These are phyloP conservation scores for Latrodectus elegans DNA, from an alignment of 2,888 invertebrate species.

Conservation along the genomic window DNA sequence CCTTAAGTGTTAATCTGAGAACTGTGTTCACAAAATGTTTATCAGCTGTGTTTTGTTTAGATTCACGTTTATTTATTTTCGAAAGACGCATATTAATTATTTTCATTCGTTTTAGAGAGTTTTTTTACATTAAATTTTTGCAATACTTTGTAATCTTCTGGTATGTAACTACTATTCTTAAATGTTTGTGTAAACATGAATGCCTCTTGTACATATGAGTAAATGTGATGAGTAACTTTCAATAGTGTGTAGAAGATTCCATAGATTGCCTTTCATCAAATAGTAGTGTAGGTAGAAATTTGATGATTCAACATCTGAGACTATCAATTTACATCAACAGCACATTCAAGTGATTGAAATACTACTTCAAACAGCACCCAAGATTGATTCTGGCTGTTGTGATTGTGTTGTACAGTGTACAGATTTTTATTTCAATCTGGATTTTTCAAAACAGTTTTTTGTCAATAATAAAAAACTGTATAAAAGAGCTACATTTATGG, in stretches of 20 bases:
- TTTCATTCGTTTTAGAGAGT: too few relatives aligned
- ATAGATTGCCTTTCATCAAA: slow-evolving; percentile 69
- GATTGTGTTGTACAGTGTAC: slow-evolving; percentile 70
- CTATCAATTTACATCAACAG: slow-evolving; percentile 64
- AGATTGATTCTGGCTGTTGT: slow-evolving; percentile 67
- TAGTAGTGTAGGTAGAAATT: slow-evolving; percentile 66
- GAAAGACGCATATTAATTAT: too few relatives aligned
- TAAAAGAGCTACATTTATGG: slow-evolving; percentile 60
- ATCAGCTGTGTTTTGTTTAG: too few relatives aligned
- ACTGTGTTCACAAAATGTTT: too few relatives aligned
- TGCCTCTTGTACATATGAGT: slow-evolving; percentile 69
- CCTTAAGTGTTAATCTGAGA: too few relatives aligned
- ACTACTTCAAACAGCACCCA: slow-evolving; percentile 67
- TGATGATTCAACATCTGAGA: slow-evolving; percentile 65
- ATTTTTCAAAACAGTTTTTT: slow-evolving; percentile 58
- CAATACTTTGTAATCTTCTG: too few relatives aligned
- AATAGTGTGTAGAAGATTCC: slow-evolving; percentile 57
- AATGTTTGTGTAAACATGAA: slow-evolving; percentile 19
- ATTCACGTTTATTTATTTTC: too few relatives aligned
- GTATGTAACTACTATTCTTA: too few relatives aligned
- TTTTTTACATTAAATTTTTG: too few relatives aligned
- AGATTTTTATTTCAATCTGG: slow-evolving; percentile 51
- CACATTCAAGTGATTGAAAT: slow-evolving; percentile 65
- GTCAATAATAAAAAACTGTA: slow-evolving; percentile 48
- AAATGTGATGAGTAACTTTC: slow-evolving; percentile 68